phyloP scores from a whole-genome alignment of 92 coral and sea anemone genomes.

The Galaxea fascicularis region DNA sequence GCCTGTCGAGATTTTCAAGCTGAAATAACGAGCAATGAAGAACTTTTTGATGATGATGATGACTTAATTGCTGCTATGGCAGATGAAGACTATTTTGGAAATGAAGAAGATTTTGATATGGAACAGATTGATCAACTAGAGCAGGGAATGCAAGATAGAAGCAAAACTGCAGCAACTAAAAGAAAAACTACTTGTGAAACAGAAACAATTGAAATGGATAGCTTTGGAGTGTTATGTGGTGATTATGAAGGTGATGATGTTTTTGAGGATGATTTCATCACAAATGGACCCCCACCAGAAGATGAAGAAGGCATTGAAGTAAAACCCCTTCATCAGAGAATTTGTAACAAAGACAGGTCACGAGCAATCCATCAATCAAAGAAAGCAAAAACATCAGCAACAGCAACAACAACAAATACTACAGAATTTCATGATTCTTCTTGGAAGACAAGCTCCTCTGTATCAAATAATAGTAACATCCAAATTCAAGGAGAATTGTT shows the following conservation, averaged over 20 bases:
- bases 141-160: slow-evolving; percentile 8
- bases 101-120: slow-evolving; percentile 76
- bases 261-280: slow-evolving; percentile 41
- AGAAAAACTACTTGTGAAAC: not conserved
- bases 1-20: not conserved
- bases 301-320: slow-evolving; percentile 32
- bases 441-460: not conserved
- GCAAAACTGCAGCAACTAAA: not conserved
- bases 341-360: not conserved
- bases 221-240: not conserved
- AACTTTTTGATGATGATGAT: slow-evolving; percentile 41
- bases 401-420: slow-evolving; percentile 13
- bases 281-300: slow-evolving; percentile 22
- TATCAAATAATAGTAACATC: not conserved
- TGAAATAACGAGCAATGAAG: slow-evolving; percentile 3
- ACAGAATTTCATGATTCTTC: not conserved
- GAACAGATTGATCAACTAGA: slow-evolving; percentile 78
- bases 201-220: not conserved
- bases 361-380: not conserved
- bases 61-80: slow-evolving; percentile 33
- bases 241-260: slow-evolving; percentile 21
- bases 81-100: slow-evolving; percentile 59
- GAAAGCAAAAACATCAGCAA: not conserved
- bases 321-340: slow-evolving; percentile 32
- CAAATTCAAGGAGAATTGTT: not conserved